Base-by-base conservation (phyloP, 2,113 vertebrate species). In the Columba livia region DNA sequence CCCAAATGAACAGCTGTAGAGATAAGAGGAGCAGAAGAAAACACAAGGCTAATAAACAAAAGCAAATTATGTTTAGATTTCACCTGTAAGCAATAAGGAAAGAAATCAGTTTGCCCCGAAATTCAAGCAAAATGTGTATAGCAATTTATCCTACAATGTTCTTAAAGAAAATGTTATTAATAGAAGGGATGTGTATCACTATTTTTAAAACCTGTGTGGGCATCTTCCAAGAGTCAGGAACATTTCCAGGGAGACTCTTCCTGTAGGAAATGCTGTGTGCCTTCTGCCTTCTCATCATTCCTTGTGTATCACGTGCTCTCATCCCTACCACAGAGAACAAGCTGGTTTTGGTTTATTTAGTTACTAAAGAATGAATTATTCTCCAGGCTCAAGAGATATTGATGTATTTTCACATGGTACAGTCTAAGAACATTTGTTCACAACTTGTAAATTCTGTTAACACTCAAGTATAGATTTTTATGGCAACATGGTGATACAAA, bases 391-490 rank as follows among this genome's bases (percentile, higher is more conserved):
- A 20, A 54, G 47, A 77, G 9, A 16, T 72, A 85, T 29, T 4
- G 2, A 78, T 75, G 24, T 13, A 40, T 89, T 74, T 94, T 96
- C 50, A 75, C 5, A 54, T 66, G 26, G 28, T 79, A 65, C 29
- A 32, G 58, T 54, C 51, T 79, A 69, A 88, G 17, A 82, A 34
- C 3, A 26, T 88, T 65, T 88, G 29, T 50, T 94, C 71, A 66
- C 15, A 62, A 81, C 81, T 18, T 66, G 8, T 21, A 91, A 57
- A 79, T 15, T 85, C 24, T 75, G 15, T 84, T 89, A 54, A 34
- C 9, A 9, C 66, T 92, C 38, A 85, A 36, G 67, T 89, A n/a
- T 42, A 69, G 64, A 87, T 79, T 87, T 87, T 94, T 74, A 61
- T 60, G 53, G 26, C 21, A 92, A 53, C 15, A 5, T 44, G 57